Conservation (phyloP, 2,113 vertebrate genomes). For the Propithecus coquereli region DNA sequence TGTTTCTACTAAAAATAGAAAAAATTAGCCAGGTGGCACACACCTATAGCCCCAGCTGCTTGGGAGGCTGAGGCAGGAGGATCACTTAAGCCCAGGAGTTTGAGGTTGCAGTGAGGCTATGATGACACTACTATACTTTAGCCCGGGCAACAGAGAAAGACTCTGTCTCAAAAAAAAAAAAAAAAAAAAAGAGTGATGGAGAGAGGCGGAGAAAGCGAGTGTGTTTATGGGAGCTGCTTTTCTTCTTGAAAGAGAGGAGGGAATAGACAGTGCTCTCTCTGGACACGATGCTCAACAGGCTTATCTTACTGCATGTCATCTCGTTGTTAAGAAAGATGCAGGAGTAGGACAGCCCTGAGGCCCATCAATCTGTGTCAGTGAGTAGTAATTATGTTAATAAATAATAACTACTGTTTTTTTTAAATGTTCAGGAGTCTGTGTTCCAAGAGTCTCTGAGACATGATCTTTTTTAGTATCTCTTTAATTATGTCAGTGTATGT, state of each 20-base stretch:
- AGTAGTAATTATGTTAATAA: not conserved
- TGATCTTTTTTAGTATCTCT: not conserved
- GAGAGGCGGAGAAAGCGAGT: too few relatives aligned
- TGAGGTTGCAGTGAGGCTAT: too few relatives aligned
- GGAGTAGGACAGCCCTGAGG: not conserved
- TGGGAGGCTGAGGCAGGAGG: too few relatives aligned
- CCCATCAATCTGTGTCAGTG: not conserved
- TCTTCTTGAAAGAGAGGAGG: not conserved
- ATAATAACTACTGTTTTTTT: not conserved
- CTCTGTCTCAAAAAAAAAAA: too few relatives aligned
- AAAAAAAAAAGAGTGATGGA: not conserved
- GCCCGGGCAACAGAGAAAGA: too few relatives aligned
- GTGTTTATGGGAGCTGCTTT: not conserved
- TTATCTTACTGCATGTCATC: constrained; percentile 30
- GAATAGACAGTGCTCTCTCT: not conserved
- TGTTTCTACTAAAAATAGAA: too few relatives aligned
- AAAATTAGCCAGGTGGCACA: too few relatives aligned
- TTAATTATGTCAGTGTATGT: not conserved
- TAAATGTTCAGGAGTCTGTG: not conserved
- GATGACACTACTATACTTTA: too few relatives aligned
- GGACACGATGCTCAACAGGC: not conserved
- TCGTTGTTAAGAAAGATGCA: not conserved
- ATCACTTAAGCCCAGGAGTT: too few relatives aligned
- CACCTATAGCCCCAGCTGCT: too few relatives aligned
- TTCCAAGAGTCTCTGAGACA: not conserved